Evolutionary conservation across 1,140 invertebrate species (phyloP), one percentile per base, ranked within the genome.

Genomic region (Matsumurasca onukii): DNA sequence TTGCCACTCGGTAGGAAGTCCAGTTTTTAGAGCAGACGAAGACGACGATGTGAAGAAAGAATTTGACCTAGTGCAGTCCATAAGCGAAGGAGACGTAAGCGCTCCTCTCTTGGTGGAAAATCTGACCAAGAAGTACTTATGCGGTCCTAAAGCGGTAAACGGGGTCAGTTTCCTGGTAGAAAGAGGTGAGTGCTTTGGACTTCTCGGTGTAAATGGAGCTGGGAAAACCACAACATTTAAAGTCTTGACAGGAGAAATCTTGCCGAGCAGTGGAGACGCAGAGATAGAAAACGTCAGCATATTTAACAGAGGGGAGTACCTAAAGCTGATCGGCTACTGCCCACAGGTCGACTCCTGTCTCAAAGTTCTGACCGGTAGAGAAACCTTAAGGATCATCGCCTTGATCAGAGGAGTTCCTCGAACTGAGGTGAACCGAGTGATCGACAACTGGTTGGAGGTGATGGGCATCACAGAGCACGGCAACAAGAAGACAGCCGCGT

Each of bases 141-240:
- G 31, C 24, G 68, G 29, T 15, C 52, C 69, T 45, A 70, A 79
- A 1, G 92, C 91, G 2, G 91, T 94, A 0, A 83, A 91, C 72
- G 84, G 88, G 73, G 76, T 94, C 0, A 89, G 85, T 75, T 84
- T 94, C 67, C 85, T 79, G 3, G 82, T 86, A n/a, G 81, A 83
- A 22, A 81, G 83, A 22, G 89, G 90, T 1, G 90, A 97, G 82
- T 97, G 94, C 76, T 97, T 97, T 79, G 95, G 95, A 0, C 79
- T 98, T 39, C 81, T 98, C 27, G 95, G 95, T 9, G 85, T 92
- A 1, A 95, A 95, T 78, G 92, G 92, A n/a, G 91, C 91, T 31
- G 89, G 86, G 1, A 91, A 94, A 81, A 94, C 93, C 1, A 91
- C 90, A 2, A 93, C 91, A 0, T 96, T 96, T 76, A 90, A 91